Evolutionary conservation across 2,113 vertebrate species (phyloP).

Genomic region (Verasper variegatus): DNA sequence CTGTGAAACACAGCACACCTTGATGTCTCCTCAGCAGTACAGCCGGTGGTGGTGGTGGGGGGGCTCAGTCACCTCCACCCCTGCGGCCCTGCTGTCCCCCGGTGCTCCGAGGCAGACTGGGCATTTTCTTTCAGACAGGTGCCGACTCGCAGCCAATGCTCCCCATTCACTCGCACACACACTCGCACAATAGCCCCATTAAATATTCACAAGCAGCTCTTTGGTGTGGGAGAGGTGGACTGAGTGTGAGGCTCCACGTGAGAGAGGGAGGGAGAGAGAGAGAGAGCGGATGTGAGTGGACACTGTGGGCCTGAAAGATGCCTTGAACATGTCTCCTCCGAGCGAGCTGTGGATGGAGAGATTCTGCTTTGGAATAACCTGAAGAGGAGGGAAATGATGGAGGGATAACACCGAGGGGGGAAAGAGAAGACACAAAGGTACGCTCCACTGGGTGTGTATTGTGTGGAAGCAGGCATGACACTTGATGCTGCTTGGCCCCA

Average conservation of each 20-base stretch:
- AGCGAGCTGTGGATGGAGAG: conserved; percentile 58
- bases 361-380: conserved; percentile 76
- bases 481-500: conserved; percentile 80
- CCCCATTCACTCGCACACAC: conserved; percentile 69
- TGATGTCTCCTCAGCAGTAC: neutral
- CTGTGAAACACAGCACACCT: neutral
- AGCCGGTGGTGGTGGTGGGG: neutral
- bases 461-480: conserved; percentile 70
- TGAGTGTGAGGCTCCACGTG: conserved; percentile 52
- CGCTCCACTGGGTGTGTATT: conserved; percentile 44
- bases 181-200: conserved; percentile 88
- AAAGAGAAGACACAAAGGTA: conserved; percentile 58
- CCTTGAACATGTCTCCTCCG: conserved; percentile 47
- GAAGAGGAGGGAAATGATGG: conserved; percentile 48
- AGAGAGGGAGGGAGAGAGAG: conserved; percentile 11
- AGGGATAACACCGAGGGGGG: conserved; percentile 47
- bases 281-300: conserved; percentile 33
- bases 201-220: conserved; percentile 88
- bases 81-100: conserved; percentile 44
- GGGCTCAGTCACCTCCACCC: neutral
- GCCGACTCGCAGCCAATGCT: conserved; percentile 66
- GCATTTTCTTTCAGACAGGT: conserved; percentile 62
- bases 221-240: conserved; percentile 66
- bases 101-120: conserved; percentile 21
- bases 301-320: conserved; percentile 54